Conservation (phyloP, 2,113 vertebrate genomes). For the Orthonyx spaldingii region DNA sequence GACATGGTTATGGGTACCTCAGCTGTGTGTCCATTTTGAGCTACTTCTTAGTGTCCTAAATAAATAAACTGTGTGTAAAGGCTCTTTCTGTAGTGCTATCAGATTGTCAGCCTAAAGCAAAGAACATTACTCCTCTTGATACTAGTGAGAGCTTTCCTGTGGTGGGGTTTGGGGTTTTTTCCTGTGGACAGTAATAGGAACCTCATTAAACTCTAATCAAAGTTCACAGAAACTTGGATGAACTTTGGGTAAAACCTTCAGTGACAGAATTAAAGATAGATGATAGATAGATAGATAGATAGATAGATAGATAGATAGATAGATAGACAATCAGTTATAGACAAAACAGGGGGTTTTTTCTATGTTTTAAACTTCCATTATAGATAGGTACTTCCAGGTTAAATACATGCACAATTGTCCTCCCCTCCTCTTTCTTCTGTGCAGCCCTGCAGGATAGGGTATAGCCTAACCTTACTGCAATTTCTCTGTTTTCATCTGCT, state of each 20-base stretch:
- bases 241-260: background rate
- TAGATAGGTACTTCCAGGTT: background rate
- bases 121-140: background rate
- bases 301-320: background rate
- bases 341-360: background rate
- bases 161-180: too few species aligned
- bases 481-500: conserved; percentile 36
- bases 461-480: background rate
- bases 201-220: background rate
- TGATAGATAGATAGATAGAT: background rate
- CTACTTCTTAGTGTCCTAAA: background rate
- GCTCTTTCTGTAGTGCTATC: background rate
- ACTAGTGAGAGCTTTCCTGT: background rate
- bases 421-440: background rate
- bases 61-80: background rate
- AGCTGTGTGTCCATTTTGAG: background rate
- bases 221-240: background rate
- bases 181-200: background rate
- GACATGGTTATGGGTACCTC: background rate
- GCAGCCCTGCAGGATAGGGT: background rate
- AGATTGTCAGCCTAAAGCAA: background rate
- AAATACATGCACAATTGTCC: background rate
- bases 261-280: background rate
- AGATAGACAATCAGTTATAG: background rate
- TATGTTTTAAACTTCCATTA: background rate